These are phyloP conservation scores for Venturia canescens DNA, from an alignment of 1,140 invertebrate genomes.

Conservation along the genomic window DNA sequence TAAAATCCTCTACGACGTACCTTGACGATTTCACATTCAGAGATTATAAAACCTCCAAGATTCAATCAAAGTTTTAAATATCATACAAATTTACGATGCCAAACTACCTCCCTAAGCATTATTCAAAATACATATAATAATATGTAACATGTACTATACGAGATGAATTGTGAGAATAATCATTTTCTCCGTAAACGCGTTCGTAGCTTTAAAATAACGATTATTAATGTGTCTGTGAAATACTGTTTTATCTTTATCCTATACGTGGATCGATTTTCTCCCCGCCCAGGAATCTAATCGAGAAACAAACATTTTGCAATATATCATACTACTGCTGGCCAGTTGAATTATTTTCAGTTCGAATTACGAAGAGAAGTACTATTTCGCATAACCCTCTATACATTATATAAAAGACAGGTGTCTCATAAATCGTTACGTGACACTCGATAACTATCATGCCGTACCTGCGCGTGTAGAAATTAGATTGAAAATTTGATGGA, in stretches of 20 bases:
- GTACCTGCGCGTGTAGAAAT: too few relatives aligned
- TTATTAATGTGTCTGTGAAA: background rate
- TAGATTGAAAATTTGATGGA: too few relatives aligned
- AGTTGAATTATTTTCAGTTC: constrained; percentile 34
- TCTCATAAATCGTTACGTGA: too few relatives aligned
- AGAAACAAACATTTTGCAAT: background rate
- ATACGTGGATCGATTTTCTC: too few relatives aligned
- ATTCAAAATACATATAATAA: background rate
- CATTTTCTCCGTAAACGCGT: background rate
- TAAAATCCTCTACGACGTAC: constrained; percentile 17
- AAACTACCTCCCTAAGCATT: constrained; percentile 55
- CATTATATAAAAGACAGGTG: too few relatives aligned
- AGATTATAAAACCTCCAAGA: background rate
- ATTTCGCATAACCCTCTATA: too few relatives aligned
- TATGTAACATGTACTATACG: background rate
- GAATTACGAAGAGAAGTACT: too few relatives aligned
- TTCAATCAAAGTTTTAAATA: constrained; percentile 19
- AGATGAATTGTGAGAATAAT: too few relatives aligned
- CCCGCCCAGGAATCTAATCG: too few relatives aligned
- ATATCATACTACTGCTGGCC: constrained; percentile 49
- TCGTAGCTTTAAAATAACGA: background rate
- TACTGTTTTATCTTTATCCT: too few relatives aligned
- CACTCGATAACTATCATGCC: too few relatives aligned
- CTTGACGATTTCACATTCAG: background rate
- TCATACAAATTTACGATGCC: constrained; percentile 40